phyloP scores from a whole-genome alignment of 1,140 invertebrate species.

The Drosophila jambulina region DNA sequence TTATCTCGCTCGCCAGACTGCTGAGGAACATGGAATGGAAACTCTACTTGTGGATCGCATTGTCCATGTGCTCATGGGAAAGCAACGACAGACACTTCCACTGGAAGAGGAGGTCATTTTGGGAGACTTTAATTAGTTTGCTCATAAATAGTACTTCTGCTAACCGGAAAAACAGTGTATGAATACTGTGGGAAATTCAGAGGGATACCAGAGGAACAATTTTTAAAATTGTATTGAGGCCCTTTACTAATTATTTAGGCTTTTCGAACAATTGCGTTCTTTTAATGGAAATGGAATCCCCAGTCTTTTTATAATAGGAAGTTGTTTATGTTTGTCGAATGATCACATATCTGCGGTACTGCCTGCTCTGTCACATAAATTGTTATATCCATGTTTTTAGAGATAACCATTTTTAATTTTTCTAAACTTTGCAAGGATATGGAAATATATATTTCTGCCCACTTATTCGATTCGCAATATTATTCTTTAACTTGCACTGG shows the following conservation, averaged over 20 bases:
- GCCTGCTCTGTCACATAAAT: too few relatives aligned
- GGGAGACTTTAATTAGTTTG: constrained; percentile 66
- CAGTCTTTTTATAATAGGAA: too few relatives aligned
- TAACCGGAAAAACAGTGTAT: not conserved
- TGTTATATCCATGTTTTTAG: not conserved
- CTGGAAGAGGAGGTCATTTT: constrained; percentile 26
- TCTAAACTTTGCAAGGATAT: too few relatives aligned
- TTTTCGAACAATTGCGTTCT: too few relatives aligned
- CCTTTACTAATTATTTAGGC: not conserved
- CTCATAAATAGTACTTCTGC: constrained; percentile 2
- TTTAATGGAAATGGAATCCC: too few relatives aligned
- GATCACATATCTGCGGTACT: too few relatives aligned
- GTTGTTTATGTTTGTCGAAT: too few relatives aligned
- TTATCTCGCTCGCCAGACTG: constrained; percentile 43
- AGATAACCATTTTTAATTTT: not conserved
- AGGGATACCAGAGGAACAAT: not conserved
- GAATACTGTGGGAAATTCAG: not conserved
- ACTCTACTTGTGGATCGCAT: constrained; percentile 58
- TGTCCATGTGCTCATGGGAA: constrained; percentile 20
- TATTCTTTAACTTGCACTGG: not conserved
- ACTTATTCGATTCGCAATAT: not conserved
- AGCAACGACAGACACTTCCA: constrained; percentile 6
- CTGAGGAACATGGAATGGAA: constrained; percentile 74
- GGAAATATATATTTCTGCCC: not conserved
- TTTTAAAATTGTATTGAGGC: not conserved